Base-by-base conservation (phyloP, 2,888 invertebrate genomes). In the Smittia aterrima region DNA sequence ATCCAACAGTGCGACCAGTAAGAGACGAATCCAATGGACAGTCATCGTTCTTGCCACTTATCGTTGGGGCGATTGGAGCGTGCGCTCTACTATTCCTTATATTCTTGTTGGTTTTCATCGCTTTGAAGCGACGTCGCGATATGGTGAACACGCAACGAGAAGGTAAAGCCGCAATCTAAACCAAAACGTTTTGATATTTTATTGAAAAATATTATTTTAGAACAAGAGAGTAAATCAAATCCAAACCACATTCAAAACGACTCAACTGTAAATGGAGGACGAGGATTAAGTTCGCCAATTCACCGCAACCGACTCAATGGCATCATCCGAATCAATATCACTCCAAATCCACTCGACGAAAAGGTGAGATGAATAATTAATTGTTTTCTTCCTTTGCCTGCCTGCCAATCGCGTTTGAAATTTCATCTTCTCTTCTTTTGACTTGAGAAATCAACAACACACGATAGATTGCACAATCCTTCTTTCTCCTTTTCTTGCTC, bases 241-340 rank as follows among this genome's bases (percentile, higher is more conserved):
- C 77, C 83, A 75, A 82, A 83, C 76, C 82, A 83, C 76, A 81
- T 83, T 62, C 83, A 83, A 77, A 80, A 81, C 32, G 83, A 83
- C 70, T 80, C 80, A 74, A 80, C 80, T 24, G 78, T 81, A 75
- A 68, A 68, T 72, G 71, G 58, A 20, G 67, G 75, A 4, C 16
- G 74, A 13, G 75, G 75, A 1, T 27, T 75, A 24, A 64, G 75
- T 25, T 76, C 75, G 13, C 78, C 80, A 1, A 77, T 79, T 62
- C 81, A 80, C 20, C 53, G 54, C 76, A 80, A 82, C 70, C 80
- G 83, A 9, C 76, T 82, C 54, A 83, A 83, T 75, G 82, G 82
- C 3, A 81, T 81, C 3, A 79, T 81, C 74, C 79, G 83, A 75
- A 83, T 83, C 81, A 83, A 83, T 75, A 83, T 83, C 24, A 83